Conservation (phyloP, 2,797 vertebrate genomes). For the Anomalospiza imberbis region DNA sequence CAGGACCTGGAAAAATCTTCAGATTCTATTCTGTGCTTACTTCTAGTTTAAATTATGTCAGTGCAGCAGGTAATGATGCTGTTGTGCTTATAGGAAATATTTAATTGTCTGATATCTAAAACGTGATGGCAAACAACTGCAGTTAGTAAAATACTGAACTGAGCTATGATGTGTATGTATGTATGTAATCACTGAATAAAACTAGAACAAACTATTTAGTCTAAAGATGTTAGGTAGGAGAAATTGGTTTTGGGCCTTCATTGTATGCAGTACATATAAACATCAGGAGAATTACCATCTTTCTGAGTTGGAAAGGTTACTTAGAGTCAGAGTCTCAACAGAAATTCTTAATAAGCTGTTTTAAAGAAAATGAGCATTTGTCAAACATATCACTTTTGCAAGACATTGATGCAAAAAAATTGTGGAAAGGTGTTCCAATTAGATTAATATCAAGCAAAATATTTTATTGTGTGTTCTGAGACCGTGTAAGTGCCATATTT, state of each 20-base stretch:
- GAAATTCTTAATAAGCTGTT: neutral
- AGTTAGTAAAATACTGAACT: neutral
- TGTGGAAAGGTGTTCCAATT: neutral
- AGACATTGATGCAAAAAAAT: neutral
- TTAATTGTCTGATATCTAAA: neutral
- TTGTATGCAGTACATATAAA: neutral
- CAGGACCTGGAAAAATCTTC: neutral
- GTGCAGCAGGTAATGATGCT: neutral
- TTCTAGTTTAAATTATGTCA: neutral
- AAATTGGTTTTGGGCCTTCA: neutral
- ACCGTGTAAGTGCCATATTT: fast-evolving
- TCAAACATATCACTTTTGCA: neutral
- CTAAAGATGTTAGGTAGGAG: neutral
- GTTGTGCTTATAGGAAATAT: neutral
- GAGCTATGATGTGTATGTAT: neutral
- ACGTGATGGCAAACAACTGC: neutral
- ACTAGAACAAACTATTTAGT: neutral
- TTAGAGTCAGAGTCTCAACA: neutral
- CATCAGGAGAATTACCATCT: neutral
- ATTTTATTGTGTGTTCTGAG: neutral
- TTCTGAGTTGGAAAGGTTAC: neutral
- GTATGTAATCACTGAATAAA: neutral
- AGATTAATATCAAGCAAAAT: neutral
- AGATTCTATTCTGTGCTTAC: neutral
- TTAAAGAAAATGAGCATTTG: neutral